These are phyloP conservation scores for Myopa tessellatipennis DNA, from an alignment of 2,888 invertebrate species.

Conservation along the genomic window DNA sequence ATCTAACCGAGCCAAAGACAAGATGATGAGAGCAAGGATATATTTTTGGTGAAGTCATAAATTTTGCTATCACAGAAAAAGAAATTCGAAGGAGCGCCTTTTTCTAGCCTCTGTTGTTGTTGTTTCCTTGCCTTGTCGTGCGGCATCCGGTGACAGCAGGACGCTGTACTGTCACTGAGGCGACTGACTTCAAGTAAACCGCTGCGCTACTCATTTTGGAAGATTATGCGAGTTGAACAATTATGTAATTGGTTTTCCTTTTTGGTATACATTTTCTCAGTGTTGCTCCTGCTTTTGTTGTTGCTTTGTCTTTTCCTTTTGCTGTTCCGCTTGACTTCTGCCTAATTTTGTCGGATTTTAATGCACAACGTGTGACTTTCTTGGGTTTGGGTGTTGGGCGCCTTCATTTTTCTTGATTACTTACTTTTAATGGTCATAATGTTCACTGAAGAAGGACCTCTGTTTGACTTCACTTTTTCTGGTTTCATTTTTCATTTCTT, in stretches of 20 bases:
- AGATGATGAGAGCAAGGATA: not conserved
- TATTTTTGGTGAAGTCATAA: constrained; percentile 22
- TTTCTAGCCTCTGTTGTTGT: not conserved
- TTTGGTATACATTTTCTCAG: not conserved
- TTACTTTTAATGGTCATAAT: not conserved
- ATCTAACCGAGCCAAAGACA: not conserved
- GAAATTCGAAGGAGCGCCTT: not conserved
- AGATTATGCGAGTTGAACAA: constrained; percentile 11
- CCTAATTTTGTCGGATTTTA: constrained; percentile 30
- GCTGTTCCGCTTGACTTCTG: not conserved
- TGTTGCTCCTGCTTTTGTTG: constrained; percentile 13
- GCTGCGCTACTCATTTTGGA: constrained; percentile 1
- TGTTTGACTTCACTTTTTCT: not conserved
- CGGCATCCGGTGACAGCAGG: constrained; percentile 14
- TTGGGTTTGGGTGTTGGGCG: constrained; percentile 10
- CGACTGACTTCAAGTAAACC: not conserved
- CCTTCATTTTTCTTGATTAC: constrained; percentile 36
- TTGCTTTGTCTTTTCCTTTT: not conserved
- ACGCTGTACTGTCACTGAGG: not conserved
- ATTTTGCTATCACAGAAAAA: constrained; percentile 6
- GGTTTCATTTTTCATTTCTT: not conserved
- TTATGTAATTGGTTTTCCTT: constrained; percentile 41
- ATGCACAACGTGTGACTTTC: constrained; percentile 16
- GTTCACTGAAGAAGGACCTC: too few relatives aligned
- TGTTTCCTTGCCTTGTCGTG: not conserved